phyloP scores from a whole-genome alignment of 2,113 vertebrate genomes.

The Macquaria australasica region DNA sequence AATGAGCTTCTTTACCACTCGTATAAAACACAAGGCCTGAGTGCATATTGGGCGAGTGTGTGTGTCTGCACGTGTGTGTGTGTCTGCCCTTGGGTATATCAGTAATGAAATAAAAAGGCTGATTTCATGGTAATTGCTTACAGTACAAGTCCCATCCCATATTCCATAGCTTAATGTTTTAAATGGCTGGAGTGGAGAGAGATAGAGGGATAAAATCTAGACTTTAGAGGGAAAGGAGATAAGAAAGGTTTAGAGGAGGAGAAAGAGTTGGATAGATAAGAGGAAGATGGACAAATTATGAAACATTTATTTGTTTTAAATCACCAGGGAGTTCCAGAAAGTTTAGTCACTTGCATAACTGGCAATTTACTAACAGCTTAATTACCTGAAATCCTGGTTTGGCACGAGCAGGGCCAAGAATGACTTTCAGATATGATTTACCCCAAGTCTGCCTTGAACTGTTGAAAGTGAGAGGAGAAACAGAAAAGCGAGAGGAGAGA shows the following conservation, averaged over 20 bases:
- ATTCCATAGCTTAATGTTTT: conserved; percentile 44
- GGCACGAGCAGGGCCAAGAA: background rate
- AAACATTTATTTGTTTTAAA: conserved; percentile 2
- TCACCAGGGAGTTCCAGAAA: background rate
- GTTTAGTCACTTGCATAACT: background rate
- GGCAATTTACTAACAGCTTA: background rate
- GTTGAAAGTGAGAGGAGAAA: conserved; percentile 23
- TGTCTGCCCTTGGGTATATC: conserved; percentile 33
- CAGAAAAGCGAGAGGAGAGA: background rate
- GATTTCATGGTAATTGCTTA: conserved; percentile 58
- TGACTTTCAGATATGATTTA: conserved; percentile 10
- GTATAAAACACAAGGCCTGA: conserved; percentile 19
- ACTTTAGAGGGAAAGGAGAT: conserved; percentile 9
- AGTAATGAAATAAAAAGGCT: conserved; percentile 61
- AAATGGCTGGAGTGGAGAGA: conserved; percentile 17
- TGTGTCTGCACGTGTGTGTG: conserved; percentile 2
- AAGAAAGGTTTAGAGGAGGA: background rate
- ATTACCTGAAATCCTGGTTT: background rate
- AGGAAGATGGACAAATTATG: background rate
- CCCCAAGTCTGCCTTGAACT: background rate
- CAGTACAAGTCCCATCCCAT: conserved; percentile 45
- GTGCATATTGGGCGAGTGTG: background rate
- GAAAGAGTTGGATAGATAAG: background rate
- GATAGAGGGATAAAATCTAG: conserved; percentile 1
- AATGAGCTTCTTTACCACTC: conserved; percentile 35